A percentile compares a stretch with the other conserved stretches of the same genome.
Conservation (phyloP, 2,888 invertebrate species). For the Electrophaes corylata region DNA sequence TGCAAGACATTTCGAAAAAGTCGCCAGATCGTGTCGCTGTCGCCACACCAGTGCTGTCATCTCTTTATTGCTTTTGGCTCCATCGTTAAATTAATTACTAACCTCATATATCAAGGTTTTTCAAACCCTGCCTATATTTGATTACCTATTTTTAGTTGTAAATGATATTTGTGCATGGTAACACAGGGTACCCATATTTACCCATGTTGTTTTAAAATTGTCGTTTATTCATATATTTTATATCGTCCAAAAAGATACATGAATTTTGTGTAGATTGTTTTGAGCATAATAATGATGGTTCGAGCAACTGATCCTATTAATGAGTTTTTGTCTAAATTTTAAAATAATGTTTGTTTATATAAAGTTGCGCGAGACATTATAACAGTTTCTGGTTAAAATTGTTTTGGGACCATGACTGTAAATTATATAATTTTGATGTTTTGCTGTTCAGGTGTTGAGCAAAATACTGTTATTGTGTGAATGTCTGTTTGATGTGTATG, state of each 20-base stretch:
- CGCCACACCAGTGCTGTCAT: not conserved
- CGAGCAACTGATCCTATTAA: constrained; percentile 22
- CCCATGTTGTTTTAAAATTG: constrained; percentile 44
- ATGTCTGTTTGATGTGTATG: constrained; percentile 11
- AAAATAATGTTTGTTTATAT: not conserved
- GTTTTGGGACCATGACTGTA: constrained; percentile 66
- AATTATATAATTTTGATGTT: constrained; percentile 33
- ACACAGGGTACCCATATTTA: constrained; percentile 62
- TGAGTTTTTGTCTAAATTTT: constrained; percentile 2
- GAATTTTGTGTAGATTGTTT: constrained; percentile 50
- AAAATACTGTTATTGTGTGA: constrained; percentile 22
- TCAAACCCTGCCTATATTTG: constrained; percentile 13
- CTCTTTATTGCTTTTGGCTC: not conserved
- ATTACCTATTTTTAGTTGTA: constrained; percentile 49
- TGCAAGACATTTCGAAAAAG: no score
- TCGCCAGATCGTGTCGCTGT: no score
- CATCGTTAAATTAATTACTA: not conserved
- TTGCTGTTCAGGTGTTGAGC: constrained; percentile 38
- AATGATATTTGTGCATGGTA: constrained; percentile 60
- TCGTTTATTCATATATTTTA: constrained; percentile 43
- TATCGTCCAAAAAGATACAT: constrained; percentile 54
- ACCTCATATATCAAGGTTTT: not conserved
- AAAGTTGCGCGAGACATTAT: constrained; percentile 13
- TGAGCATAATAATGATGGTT: constrained; percentile 41
- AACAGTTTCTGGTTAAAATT: constrained; percentile 36